Conservation (phyloP, 2,113 vertebrate species). For the human (Homo sapiens) region GRCh38 chr18:57287001-57287500, state of each 20-base stretch:
- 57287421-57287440: neutral
- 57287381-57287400: neutral
- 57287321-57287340: neutral
- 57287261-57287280: neutral
- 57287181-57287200: neutral
- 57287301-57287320: neutral
- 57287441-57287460: neutral
- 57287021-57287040: neutral
- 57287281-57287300: neutral
- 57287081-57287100: neutral
- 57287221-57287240: neutral
- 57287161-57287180: neutral
- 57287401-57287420: neutral
- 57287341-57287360: neutral
- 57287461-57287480: neutral
- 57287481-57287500: neutral
- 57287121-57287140: neutral
- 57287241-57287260: neutral
- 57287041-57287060: neutral
- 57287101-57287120: neutral
- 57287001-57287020: neutral
- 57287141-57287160: slow-evolving; percentile 22
- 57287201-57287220: neutral
- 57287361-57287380: neutral
- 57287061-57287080: slow-evolving; percentile 20